Conservation (phyloP, 1,140 invertebrate genomes). For the Meteorus sp. region DNA sequence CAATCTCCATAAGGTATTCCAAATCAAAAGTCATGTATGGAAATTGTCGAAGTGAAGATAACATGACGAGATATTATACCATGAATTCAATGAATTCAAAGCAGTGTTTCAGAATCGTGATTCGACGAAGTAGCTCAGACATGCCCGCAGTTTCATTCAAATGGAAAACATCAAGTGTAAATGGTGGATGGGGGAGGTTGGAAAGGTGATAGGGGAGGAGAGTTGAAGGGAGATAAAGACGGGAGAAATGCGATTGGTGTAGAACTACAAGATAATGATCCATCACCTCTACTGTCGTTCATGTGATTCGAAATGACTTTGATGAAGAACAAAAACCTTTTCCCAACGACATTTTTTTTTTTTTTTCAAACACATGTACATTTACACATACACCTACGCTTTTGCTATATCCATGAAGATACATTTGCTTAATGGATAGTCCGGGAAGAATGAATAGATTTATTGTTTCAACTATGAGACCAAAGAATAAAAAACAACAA, state of each 20-base stretch:
- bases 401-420: too few relatives aligned
- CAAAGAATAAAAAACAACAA: not conserved
- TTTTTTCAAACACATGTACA: not conserved
- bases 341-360: not conserved
- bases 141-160: too few relatives aligned
- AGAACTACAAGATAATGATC: conserved; percentile 20
- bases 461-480: not conserved
- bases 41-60: too few relatives aligned
- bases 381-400: not conserved
- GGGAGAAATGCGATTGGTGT: conserved; percentile 1
- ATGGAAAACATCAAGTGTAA: too few relatives aligned
- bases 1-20: too few relatives aligned
- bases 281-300: conserved; percentile 8
- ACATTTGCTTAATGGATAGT: not conserved
- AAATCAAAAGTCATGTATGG: too few relatives aligned
- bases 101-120: too few relatives aligned
- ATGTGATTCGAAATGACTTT: conserved; percentile 14
- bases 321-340: conserved; percentile 13
- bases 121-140: too few relatives aligned
- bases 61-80: too few relatives aligned
- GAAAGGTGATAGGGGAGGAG: not conserved
- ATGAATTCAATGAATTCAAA: too few relatives aligned
- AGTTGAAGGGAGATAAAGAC: not conserved
- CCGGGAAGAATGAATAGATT: not conserved
- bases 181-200: not conserved